These are phyloP conservation scores for Protaetia brevitarsis DNA, from an alignment of 1,140 invertebrate species.

Conservation along the genomic window DNA sequence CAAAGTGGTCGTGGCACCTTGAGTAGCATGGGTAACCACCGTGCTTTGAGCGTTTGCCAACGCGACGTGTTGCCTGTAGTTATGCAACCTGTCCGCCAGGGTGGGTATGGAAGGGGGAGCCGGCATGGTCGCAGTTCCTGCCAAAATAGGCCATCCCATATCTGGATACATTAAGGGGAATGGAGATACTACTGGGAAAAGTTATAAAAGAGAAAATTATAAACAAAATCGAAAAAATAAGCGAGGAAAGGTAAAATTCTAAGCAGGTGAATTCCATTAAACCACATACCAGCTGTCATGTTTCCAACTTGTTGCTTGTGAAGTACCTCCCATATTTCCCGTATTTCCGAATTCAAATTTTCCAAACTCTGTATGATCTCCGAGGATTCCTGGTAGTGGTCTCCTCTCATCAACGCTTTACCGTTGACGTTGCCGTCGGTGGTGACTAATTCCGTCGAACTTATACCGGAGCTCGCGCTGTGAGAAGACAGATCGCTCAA, in stretches of 20 bases:
- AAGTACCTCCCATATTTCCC: constrained; percentile 67
- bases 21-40: constrained; percentile 51
- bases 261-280: background rate
- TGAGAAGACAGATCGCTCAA: constrained; percentile 66
- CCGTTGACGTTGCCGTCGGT: constrained; percentile 47
- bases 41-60: constrained; percentile 48
- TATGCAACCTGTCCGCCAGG: constrained; percentile 52
- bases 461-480: constrained; percentile 65
- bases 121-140: constrained; percentile 34
- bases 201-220: constrained; percentile 10
- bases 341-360: constrained; percentile 67
- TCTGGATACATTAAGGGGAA: constrained; percentile 59
- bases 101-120: constrained; percentile 52
- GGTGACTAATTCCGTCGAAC: constrained; percentile 64
- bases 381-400: constrained; percentile 57
- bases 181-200: constrained; percentile 45
- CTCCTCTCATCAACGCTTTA: constrained; percentile 29
- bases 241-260: background rate
- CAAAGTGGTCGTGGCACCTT: constrained; percentile 54
- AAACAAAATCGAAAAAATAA: background rate
- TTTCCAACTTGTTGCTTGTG: constrained; percentile 57
- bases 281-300: constrained; percentile 49
- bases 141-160: constrained; percentile 57
- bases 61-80: constrained; percentile 51
- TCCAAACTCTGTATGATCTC: constrained; percentile 69